phyloP scores from a whole-genome alignment of 2,113 vertebrate species.

The Azemiops feae region DNA sequence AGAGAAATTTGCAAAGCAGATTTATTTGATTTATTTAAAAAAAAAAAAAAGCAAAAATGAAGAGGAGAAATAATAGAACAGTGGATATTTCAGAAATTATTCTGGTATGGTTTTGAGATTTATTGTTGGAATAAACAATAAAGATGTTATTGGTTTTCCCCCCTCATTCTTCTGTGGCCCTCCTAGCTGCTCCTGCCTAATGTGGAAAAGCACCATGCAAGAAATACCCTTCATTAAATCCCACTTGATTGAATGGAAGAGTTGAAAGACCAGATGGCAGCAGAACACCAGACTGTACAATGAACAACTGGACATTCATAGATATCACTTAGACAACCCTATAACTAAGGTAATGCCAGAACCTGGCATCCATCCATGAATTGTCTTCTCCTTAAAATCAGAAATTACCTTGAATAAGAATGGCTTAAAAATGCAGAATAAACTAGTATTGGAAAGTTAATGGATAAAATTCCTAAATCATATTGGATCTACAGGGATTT shows the following conservation, averaged over 20 bases:
- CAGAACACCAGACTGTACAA: not conserved
- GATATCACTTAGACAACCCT: not conserved
- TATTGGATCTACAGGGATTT: not conserved
- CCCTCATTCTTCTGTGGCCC: not conserved
- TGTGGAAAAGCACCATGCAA: not conserved
- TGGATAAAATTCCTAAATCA: not conserved
- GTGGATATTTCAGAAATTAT: too few relatives aligned
- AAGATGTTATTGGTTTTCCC: not conserved
- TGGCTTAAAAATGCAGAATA: not conserved
- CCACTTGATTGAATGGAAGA: not conserved
- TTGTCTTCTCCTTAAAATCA: not conserved
- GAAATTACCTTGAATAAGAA: not conserved
- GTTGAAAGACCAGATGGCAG: not conserved
- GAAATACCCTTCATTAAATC: not conserved
- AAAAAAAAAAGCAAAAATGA: not conserved
- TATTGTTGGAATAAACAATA: not conserved
- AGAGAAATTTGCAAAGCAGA: not conserved
- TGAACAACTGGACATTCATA: not conserved
- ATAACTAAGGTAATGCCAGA: not conserved
- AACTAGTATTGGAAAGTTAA: not conserved
- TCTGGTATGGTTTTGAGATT: not conserved
- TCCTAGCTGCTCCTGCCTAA: not conserved
- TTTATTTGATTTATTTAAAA: too few relatives aligned
- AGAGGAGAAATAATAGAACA: not conserved
- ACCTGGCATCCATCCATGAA: not conserved